Percentiles rank a stretch among this genome's conserved stretches.
Evolutionary conservation across 2,113 vertebrate genomes (phyloP).

Genomic region (Lepisosteus osseus): DNA sequence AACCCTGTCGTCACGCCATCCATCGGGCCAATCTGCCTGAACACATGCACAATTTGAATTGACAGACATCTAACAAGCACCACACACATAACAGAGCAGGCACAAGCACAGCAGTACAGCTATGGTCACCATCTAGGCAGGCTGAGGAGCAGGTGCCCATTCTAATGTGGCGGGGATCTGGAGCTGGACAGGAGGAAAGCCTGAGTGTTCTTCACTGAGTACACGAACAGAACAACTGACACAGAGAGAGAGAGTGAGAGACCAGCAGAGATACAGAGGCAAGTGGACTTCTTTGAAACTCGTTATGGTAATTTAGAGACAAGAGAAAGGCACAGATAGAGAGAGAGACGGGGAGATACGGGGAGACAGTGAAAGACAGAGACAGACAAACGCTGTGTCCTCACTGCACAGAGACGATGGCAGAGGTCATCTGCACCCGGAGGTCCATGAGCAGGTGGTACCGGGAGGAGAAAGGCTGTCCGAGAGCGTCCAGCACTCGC

Average conservation of each 20-base stretch:
- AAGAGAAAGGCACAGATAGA: too few species aligned
- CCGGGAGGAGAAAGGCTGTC: constrained; percentile 44
- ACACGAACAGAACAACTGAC: neutral
- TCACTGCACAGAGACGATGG: constrained; percentile 41
- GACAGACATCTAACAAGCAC: constrained; percentile 5
- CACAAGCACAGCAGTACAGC: neutral
- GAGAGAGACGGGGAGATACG: too few species aligned
- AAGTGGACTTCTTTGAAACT: too few species aligned
- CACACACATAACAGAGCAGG: neutral
- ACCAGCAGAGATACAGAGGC: neutral
- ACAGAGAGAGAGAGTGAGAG: neutral
- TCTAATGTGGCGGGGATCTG: too few species aligned
- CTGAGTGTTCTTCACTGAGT: constrained; percentile 16
- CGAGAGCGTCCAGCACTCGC: constrained; percentile 46
- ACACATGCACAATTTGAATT: constrained; percentile 16
- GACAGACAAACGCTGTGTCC: neutral
- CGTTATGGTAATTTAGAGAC: too few species aligned
- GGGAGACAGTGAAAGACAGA: too few species aligned
- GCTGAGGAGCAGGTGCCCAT: too few species aligned
- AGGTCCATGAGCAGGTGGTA: constrained; percentile 60
- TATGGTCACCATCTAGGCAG: too few species aligned
- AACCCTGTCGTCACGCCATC: constrained; percentile 53
- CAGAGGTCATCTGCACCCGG: constrained; percentile 49
- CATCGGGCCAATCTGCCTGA: constrained; percentile 44
- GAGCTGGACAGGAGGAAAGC: too few species aligned